Evolutionary conservation across 92 coral and sea anemone species (phyloP).

Genomic region (Scolanthus callimorphus): DNA sequence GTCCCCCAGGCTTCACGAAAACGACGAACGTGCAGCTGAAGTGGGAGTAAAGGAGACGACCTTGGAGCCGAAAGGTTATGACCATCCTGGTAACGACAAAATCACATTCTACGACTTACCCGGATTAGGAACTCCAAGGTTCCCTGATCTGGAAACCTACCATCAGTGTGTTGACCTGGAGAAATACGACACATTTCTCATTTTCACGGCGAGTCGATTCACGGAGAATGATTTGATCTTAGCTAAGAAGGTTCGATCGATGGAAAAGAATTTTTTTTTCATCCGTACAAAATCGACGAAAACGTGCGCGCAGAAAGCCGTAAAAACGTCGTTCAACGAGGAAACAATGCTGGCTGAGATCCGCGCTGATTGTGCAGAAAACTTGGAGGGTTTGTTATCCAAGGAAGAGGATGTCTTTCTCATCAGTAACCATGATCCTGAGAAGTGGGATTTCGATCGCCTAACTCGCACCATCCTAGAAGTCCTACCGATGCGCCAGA

Average conservation of each 20-base stretch:
- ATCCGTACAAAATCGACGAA: slow-evolving; percentile 31
- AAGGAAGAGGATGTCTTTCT: slow-evolving; percentile 12
- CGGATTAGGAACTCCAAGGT: slow-evolving; percentile 39
- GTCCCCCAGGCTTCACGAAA: slow-evolving; percentile 34
- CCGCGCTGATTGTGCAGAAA: slow-evolving; percentile 3
- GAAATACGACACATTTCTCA: slow-evolving; percentile 30
- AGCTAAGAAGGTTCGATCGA: slow-evolving; percentile 16
- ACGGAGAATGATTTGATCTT: slow-evolving; percentile 25
- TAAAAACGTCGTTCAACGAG: slow-evolving; percentile 23
- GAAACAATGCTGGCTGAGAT: slow-evolving; percentile 13
- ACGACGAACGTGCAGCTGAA: slow-evolving; percentile 28
- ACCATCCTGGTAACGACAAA: slow-evolving; percentile 14
- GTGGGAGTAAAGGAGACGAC: slow-evolving; percentile 18
- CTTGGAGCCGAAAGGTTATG: slow-evolving; percentile 6
- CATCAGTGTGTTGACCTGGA: slow-evolving; percentile 10
- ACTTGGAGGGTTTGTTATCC: slow-evolving; percentile 6
- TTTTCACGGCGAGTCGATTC: slow-evolving; percentile 22
- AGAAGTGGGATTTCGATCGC: slow-evolving; percentile 47
- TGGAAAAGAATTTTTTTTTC: slow-evolving; percentile 21
- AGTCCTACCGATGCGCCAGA: slow-evolving; percentile 23
- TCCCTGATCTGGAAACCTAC: slow-evolving; percentile 29
- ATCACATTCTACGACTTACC: slow-evolving; percentile 38
- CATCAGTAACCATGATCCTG: slow-evolving; percentile 40
- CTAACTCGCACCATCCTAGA: slow-evolving; percentile 40
- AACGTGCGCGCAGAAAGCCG: slow-evolving; percentile 10